Evolutionary conservation across 2,113 vertebrate genomes (phyloP).

Genomic region (Danio rerio): GRCz12tu NC_133194.1:45324501-45325000

Average conservation of each 20-base stretch:
- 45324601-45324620: neutral
- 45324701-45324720: neutral
- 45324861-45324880: too few species aligned
- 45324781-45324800: neutral
- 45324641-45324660: conserved; percentile 7
- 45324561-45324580: neutral
- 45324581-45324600: neutral
- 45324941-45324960: too few species aligned
- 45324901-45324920: too few species aligned
- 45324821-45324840: neutral
- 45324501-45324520: neutral
- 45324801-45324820: neutral
- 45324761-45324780: neutral
- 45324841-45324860: too few species aligned
- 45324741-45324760: neutral
- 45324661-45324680: neutral
- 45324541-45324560: neutral
- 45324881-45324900: too few species aligned
- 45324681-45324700: neutral
- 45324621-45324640: neutral
- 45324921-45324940: too few species aligned
- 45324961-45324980: too few species aligned
- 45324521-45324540: neutral
- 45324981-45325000: too few species aligned
- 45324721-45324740: neutral